Conservation (phyloP, 2,797 vertebrate species). For the Acropternis orthonyx region DNA sequence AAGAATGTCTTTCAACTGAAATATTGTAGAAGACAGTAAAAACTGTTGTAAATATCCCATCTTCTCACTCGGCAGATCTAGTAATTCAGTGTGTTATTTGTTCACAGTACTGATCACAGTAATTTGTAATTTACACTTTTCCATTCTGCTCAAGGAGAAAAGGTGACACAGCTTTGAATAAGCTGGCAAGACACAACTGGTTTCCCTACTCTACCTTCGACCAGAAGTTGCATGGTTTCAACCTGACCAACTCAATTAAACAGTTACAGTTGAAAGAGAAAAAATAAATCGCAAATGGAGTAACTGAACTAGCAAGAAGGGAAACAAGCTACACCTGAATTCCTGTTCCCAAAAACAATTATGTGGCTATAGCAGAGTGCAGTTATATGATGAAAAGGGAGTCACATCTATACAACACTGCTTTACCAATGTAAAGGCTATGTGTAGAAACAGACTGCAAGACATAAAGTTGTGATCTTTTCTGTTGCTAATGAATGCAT, state of each 20-base stretch:
- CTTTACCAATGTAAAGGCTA: background rate
- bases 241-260: background rate
- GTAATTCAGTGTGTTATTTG: background rate
- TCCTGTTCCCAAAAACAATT: background rate
- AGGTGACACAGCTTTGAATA: background rate
- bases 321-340: background rate
- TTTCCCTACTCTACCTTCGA: background rate
- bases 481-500: background rate
- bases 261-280: background rate
- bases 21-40: background rate
- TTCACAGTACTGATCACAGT: background rate
- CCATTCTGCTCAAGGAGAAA: background rate
- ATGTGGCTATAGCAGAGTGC: background rate
- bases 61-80: background rate
- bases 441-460: background rate
- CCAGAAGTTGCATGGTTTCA: background rate
- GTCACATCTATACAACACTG: background rate
- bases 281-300: background rate
- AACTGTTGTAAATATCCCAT: background rate
- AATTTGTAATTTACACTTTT: background rate
- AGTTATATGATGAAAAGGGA: background rate
- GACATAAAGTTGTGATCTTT: background rate
- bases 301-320: background rate
- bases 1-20: background rate
- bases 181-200: background rate